These are phyloP conservation scores for Iguana delicatissima DNA, from an alignment of 2,797 vertebrate species.

Conservation along the genomic window DNA sequence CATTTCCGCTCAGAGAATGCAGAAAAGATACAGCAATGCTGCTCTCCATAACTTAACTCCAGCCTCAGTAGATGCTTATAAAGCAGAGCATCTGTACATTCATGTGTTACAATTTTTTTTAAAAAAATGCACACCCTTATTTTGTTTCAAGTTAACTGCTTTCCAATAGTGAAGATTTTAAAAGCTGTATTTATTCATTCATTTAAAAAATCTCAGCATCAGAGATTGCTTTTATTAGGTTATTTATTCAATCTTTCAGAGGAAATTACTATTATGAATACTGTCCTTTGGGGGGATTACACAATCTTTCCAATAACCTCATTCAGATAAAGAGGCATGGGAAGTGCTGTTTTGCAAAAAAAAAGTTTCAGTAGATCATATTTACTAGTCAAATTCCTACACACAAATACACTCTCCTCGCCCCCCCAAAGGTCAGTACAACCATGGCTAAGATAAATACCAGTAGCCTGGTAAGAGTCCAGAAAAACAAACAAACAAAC, in stretches of 20 bases:
- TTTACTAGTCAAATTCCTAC: conserved; percentile 20
- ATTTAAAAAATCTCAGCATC: conserved; percentile 17
- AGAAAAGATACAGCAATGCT: background rate
- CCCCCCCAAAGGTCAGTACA: background rate
- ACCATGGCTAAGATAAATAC: background rate
- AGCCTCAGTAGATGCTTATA: background rate
- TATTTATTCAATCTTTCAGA: conserved; percentile 56
- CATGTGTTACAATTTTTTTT: background rate
- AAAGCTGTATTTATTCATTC: conserved; percentile 34
- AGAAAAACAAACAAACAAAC: background rate
- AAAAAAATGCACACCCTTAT: background rate
- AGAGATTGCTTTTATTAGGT: conserved; percentile 26
- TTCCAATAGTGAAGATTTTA: conserved; percentile 15
- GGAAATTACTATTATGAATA: conserved; percentile 50
- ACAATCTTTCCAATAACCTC: conserved; percentile 51
- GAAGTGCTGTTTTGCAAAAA: conserved; percentile 47
- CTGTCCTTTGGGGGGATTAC: conserved; percentile 48
- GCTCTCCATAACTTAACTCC: background rate
- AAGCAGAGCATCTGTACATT: background rate
- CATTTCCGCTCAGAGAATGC: background rate
- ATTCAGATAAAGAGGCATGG: background rate
- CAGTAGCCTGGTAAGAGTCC: background rate
- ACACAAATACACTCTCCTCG: background rate
- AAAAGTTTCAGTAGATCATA: conserved; percentile 34
- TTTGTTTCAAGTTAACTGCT: conserved; percentile 35